These are phyloP conservation scores for Cyprinella venusta DNA, from an alignment of 2,797 vertebrate genomes.

Conservation along the genomic window DNA sequence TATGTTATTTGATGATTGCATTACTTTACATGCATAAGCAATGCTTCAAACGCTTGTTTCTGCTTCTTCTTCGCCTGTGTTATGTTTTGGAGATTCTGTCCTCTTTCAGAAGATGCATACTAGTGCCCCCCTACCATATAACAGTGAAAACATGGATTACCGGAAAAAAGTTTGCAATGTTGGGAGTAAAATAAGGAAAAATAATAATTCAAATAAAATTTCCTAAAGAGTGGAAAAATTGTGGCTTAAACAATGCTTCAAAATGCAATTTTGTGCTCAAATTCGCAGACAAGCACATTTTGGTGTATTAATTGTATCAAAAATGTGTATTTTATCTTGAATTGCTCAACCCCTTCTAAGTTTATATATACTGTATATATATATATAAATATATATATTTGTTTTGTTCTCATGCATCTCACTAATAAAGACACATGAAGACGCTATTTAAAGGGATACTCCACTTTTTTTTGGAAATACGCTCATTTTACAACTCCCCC, in stretches of 20 bases:
- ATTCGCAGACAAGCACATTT: background rate
- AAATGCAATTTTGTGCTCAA: background rate
- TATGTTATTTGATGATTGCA: background rate
- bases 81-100: too few species aligned
- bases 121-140: background rate
- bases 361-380: too few species aligned
- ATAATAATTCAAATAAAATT: too few species aligned
- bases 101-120: background rate
- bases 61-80: too few species aligned
- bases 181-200: background rate
- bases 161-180: background rate
- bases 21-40: background rate
- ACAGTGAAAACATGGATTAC: background rate
- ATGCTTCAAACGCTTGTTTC: background rate
- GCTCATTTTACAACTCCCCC: too few species aligned
- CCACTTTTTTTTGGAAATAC: too few species aligned
- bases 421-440: background rate
- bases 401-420: background rate
- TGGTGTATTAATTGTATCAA: background rate
- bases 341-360: background rate
- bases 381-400: too few species aligned
- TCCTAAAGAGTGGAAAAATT: too few species aligned
- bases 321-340: background rate
- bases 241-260: background rate
- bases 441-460: too few species aligned